These are phyloP conservation scores for Marmota flaviventris DNA, from an alignment of 2,113 vertebrate species.

Conservation along the genomic window DNA sequence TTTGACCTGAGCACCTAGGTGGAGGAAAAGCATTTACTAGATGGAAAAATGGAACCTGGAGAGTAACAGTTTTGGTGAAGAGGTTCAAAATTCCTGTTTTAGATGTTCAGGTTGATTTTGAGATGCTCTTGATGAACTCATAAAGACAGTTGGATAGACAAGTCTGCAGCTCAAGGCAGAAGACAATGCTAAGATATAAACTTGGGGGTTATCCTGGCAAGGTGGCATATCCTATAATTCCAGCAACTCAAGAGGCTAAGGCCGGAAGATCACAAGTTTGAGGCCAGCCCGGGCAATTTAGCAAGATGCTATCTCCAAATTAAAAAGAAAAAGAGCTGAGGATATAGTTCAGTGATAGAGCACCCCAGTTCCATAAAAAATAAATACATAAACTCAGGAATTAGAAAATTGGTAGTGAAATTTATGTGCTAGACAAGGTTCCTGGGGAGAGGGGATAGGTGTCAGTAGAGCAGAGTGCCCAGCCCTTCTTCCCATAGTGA, in stretches of 20 bases:
- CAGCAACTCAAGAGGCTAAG: no score
- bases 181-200: slow-evolving; percentile 20
- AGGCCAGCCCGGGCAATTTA: no score
- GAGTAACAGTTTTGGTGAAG: background rate
- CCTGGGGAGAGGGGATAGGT: background rate
- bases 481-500: background rate
- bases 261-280: no score
- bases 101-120: slow-evolving; percentile 26
- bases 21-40: background rate
- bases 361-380: no score
- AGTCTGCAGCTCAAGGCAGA: slow-evolving; percentile 32
- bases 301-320: no score
- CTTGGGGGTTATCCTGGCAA: background rate
- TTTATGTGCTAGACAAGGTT: background rate
- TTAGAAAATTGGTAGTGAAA: slow-evolving; percentile 40
- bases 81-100: background rate
- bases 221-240: no score
- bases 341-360: no score
- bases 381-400: background rate
- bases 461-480: background rate
- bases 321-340: no score
- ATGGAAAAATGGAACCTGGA: background rate
- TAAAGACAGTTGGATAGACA: background rate
- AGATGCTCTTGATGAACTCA: background rate
- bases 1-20: background rate